Conservation (phyloP, 2,888 invertebrate genomes). For the Rambutsinella grinnellia region DNA sequence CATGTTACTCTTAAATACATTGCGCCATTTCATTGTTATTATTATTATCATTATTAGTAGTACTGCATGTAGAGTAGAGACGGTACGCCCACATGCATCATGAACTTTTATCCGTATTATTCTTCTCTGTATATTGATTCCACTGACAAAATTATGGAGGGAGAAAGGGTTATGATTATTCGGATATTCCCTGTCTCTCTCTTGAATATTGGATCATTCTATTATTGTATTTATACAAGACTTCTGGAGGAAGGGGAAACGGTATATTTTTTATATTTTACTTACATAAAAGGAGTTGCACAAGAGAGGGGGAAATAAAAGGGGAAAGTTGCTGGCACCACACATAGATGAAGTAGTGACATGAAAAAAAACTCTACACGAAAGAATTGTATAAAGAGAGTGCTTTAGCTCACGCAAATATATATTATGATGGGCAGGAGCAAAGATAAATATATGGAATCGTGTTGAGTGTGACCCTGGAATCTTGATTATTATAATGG, state of each 20-base stretch:
- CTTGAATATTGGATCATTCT: slow-evolving; percentile 2
- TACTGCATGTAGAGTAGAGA: not conserved
- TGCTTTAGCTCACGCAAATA: not conserved
- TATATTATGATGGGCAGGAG: slow-evolving; percentile 33
- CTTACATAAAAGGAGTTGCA: slow-evolving; percentile 38
- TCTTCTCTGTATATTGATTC: slow-evolving; percentile 18
- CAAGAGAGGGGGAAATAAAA: slow-evolving; percentile 14
- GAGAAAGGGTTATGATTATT: slow-evolving; percentile 40
- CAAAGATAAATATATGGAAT: too few relatives aligned
- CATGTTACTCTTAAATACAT: too few relatives aligned
- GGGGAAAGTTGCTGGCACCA: not conserved
- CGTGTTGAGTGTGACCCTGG: slow-evolving; percentile 48
- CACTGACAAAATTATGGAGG: slow-evolving; percentile 4
- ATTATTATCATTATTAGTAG: slow-evolving; percentile 30
- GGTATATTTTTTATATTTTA: slow-evolving; percentile 44
- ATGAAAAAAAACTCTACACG: slow-evolving; percentile 1
- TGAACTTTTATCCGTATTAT: slow-evolving; percentile 13
- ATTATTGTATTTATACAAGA: slow-evolving; percentile 2
- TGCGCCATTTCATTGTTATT: slow-evolving; percentile 26
- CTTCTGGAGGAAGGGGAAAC: slow-evolving; percentile 25
- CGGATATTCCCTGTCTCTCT: not conserved
- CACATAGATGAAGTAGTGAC: not conserved
- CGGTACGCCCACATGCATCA: slow-evolving; percentile 26
- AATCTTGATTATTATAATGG: slow-evolving; percentile 13
- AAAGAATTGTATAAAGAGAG: slow-evolving; percentile 25